A percentile compares a stretch with the other conserved stretches of the same genome.
Conservation (phyloP, 2,113 vertebrate species). For the Morone saxatilis region DNA sequence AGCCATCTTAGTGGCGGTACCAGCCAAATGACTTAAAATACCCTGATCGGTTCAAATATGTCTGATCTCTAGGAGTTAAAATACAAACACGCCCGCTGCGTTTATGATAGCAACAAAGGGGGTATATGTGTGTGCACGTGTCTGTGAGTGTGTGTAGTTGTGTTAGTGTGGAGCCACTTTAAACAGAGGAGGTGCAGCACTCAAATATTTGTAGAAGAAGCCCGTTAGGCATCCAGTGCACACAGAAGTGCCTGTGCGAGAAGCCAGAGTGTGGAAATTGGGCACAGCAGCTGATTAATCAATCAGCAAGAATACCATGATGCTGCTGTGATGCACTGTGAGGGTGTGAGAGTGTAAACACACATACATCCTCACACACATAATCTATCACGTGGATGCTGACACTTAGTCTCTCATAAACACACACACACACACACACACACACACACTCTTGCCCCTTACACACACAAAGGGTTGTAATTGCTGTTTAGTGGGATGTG, state of each 20-base stretch:
- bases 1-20: slow-evolving; percentile 13
- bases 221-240: slow-evolving; percentile 59
- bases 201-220: slow-evolving; percentile 76
- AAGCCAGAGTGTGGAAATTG: slow-evolving; percentile 33
- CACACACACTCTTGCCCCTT: slow-evolving; percentile 40
- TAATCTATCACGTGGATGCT: slow-evolving; percentile 37
- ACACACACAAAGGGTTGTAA: slow-evolving; percentile 60
- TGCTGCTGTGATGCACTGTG: slow-evolving; percentile 34
- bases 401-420: slow-evolving; percentile 46
- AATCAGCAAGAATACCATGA: slow-evolving; percentile 54
- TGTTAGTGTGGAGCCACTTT: slow-evolving; percentile 21
- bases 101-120: neutral
- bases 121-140: neutral
- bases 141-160: slow-evolving; percentile 2
- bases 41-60: neutral
- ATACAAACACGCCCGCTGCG: neutral
- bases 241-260: slow-evolving; percentile 53
- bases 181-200: slow-evolving; percentile 39
- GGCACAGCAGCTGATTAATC: slow-evolving; percentile 69
- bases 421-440: slow-evolving; percentile 25
- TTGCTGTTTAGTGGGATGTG: slow-evolving; percentile 76
- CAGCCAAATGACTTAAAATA: slow-evolving; percentile 6
- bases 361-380: slow-evolving; percentile 25
- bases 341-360: slow-evolving; percentile 43
- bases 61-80: neutral